A percentile compares a stretch with the other conserved stretches of the same genome.
These are phyloP conservation scores for Larimichthys polyactis DNA, from an alignment of 2,113 vertebrate genomes.

Conservation along the genomic window DNA sequence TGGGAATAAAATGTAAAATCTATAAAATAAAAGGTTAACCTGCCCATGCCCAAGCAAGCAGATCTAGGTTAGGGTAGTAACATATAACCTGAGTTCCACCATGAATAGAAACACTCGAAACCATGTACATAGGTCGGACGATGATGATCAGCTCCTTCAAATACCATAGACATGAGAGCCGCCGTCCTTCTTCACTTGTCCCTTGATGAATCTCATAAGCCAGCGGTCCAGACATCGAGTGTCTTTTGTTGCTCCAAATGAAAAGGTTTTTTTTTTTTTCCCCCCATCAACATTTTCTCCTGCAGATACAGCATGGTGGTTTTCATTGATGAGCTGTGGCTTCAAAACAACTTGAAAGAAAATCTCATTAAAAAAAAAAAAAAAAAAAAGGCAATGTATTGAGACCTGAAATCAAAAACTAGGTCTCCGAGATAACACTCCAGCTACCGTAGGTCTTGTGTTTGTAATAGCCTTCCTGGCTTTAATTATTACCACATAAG, in stretches of 20 bases:
- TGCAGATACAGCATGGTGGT: constrained; percentile 34
- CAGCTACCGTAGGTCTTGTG: constrained; percentile 23
- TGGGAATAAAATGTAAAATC: background rate
- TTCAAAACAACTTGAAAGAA: constrained; percentile 58
- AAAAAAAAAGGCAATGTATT: background rate
- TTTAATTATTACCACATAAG: constrained; percentile 77
- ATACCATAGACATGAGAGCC: background rate
- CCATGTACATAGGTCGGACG: background rate
- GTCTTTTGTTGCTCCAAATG: constrained; percentile 53
- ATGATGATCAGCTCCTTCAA: background rate
- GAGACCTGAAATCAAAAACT: constrained; percentile 52
- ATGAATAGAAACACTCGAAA: background rate
- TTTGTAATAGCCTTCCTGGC: constrained; percentile 58
- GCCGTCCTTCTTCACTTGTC: background rate
- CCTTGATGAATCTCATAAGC: constrained; percentile 20
- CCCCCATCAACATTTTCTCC: constrained; percentile 33
- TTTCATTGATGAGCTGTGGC: constrained; percentile 46
- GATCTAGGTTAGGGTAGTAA: background rate
- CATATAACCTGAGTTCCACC: background rate
- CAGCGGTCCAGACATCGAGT: constrained; percentile 13
- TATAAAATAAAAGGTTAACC: constrained; percentile 24
- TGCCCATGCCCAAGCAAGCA: background rate
- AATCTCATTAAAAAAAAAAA: background rate
- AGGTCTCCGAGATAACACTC: constrained; percentile 34
- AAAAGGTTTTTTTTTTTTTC: constrained; percentile 52